Evolutionary conservation across 2,888 invertebrate genomes (phyloP), one percentile per base, ranked within the genome.

Genomic region (Leptinotarsa haldemani): DNA sequence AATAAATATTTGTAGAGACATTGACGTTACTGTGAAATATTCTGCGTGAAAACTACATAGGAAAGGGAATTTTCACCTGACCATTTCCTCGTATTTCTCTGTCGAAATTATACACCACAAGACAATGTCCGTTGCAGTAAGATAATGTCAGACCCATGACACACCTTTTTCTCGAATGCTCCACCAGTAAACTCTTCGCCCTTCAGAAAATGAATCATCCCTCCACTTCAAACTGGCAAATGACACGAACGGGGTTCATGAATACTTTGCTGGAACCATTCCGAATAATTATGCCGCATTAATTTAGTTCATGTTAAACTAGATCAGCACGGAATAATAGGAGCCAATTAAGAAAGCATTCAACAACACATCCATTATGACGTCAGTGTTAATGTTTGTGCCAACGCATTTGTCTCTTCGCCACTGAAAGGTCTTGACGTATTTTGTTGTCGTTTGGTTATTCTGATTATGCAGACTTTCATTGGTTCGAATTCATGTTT

Each of bases 341-440:
- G 69, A 63, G 73, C 80, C 79, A 81, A 82, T 82, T 82, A 81
- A 79, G 80, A 80, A 80, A 78, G 78, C 81, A 80, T 82, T 80
- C 79, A 78, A 77, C 77, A 74, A 80, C 78, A 73, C 80, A 80
- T 82, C 77, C 77, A 81, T 82, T 82, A 80, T 74, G 68, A 72
- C 74, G 77, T 75, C 73, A 74, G 76, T 69, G 74, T 78, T 79
- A 79, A 80, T 79, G 78, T 52, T 73, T 53, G 40, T 61, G 40
- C 61, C 61, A 30, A 40, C 30, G 61, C 61, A 61, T 61, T 61
- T 61, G 61, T 61, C 61, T 61, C 61, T 40, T 40, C 40, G 2
- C 40, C 40, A 40, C 22, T 22, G 30, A 30, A n/a, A 7, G 20
- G 40, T 5, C n/a, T 61, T 61, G 40, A 16, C n/a, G 61, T 40